These are phyloP conservation scores for Brachionus asplanchnoidis DNA, from an alignment of 1,140 invertebrate genomes.

Conservation along the genomic window DNA sequence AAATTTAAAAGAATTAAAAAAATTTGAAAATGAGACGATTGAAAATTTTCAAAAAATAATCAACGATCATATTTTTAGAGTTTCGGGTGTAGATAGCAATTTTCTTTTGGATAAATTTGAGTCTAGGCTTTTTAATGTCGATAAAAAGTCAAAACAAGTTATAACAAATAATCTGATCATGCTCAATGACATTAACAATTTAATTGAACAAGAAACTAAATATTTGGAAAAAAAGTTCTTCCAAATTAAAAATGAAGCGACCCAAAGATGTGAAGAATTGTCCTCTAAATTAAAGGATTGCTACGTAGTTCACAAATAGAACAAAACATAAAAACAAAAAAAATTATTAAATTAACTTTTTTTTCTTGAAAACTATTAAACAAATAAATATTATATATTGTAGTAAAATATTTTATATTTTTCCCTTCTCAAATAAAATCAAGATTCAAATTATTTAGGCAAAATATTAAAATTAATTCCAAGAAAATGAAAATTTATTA, in stretches of 20 bases:
- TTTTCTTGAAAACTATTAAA: too few species aligned
- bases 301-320: neutral
- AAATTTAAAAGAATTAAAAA: neutral
- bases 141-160: neutral
- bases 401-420: neutral
- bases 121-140: neutral
- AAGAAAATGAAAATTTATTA: constrained; percentile 28
- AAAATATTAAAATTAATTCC: constrained; percentile 6
- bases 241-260: neutral
- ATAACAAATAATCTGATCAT: neutral
- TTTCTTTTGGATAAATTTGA: neutral
- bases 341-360: neutral
- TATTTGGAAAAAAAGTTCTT: neutral
- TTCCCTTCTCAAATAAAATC: neutral
- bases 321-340: too few species aligned
- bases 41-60: constrained; percentile 2
- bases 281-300: neutral
- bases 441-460: neutral
- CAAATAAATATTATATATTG: too few species aligned
- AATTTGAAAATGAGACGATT: neutral
- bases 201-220: neutral
- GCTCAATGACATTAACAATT: neutral
- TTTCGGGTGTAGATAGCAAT: neutral
- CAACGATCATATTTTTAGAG: neutral
- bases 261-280: neutral